Evolutionary conservation across 2,888 invertebrate genomes (phyloP).

Genomic region (Oegoconia quadripuncta): DNA sequence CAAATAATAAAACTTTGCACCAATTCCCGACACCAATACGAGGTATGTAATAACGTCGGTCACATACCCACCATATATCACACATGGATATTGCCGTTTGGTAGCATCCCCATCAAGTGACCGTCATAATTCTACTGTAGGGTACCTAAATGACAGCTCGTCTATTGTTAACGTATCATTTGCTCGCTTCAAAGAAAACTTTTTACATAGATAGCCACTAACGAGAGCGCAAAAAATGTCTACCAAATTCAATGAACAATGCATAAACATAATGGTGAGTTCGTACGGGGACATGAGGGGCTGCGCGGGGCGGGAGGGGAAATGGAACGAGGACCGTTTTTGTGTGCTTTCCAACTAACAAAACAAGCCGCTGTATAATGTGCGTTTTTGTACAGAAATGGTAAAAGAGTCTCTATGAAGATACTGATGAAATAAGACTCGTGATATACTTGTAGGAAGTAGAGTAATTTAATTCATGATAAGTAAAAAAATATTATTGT

Average conservation of each 20-base stretch:
- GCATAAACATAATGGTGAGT: slow-evolving; percentile 33
- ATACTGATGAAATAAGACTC: slow-evolving; percentile 8
- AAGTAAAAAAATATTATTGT: too few relatives aligned
- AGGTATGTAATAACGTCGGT: background rate
- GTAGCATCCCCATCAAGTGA: slow-evolving; percentile 23
- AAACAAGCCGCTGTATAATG: slow-evolving; percentile 25
- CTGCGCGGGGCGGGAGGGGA: slow-evolving; percentile 15
- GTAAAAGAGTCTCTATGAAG: slow-evolving; percentile 8
- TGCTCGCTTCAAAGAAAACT: slow-evolving; percentile 34
- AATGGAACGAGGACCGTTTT: slow-evolving; percentile 30
- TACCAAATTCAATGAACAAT: slow-evolving; percentile 47
- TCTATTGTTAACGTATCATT: slow-evolving; percentile 37
- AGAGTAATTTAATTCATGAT: too few relatives aligned
- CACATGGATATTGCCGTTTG: slow-evolving; percentile 14
- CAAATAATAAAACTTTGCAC: too few relatives aligned
- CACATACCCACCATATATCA: background rate
- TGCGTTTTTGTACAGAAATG: slow-evolving; percentile 27
- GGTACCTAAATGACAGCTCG: slow-evolving; percentile 25
- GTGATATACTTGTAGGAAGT: too few relatives aligned
- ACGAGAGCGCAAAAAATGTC: slow-evolving; percentile 29
- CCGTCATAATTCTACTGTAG: slow-evolving; percentile 25
- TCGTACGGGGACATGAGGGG: slow-evolving; percentile 5
- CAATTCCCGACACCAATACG: too few relatives aligned
- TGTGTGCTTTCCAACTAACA: slow-evolving; percentile 35
- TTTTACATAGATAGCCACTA: slow-evolving; percentile 25